Base-by-base conservation (phyloP, 2,113 vertebrate genomes). In the Antigone vipio region DNA sequence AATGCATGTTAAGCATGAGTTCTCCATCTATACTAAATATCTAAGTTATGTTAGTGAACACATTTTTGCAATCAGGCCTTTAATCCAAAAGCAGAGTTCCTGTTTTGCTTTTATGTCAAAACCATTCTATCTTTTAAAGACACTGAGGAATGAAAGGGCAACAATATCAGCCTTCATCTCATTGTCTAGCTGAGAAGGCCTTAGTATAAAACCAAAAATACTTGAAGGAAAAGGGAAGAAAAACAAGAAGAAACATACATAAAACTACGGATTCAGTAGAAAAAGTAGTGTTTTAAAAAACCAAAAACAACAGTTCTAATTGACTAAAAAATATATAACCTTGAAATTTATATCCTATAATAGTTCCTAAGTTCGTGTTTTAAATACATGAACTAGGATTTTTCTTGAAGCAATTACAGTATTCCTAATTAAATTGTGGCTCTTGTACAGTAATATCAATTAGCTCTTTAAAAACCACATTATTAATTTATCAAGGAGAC, bases 401-500 rank as follows among this genome's bases (percentile, higher is more conserved):
- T 64, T 85, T 75, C 76, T 92, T 81, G 64, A 89, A 87, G 64
- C 64, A 95, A 86, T 95, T 87, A 93, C 30, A 53, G 6, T 75
- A 92, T 58, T n/a, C 24, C 23, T 93, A 93, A 96, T 97, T 81
- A 96, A 96, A 75, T 19, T 89, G 60, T 88, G 52, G 52, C 24
- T 91, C 22, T 52, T 81, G 35, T 78, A 92, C 52, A 58, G 56
- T 60, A 89, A 78, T 85, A 92, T 72, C 68, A 95, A 91, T 95
- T 93, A 95, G 44, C 27, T 91, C 60, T 95, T 95, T 84, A 80
- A 92, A 92, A 94, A 44, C 21, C 45, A 82, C 78, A 73, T 89
- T 88, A 94, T 95, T 96, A 92, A 94, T 93, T 93, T 95, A 95
- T 91, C 89, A 93, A 53, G 79, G 35, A 96, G 92, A 93, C 72